Conservation (phyloP, 1,140 invertebrate genomes). For the Bactericera cockerelli region DNA sequence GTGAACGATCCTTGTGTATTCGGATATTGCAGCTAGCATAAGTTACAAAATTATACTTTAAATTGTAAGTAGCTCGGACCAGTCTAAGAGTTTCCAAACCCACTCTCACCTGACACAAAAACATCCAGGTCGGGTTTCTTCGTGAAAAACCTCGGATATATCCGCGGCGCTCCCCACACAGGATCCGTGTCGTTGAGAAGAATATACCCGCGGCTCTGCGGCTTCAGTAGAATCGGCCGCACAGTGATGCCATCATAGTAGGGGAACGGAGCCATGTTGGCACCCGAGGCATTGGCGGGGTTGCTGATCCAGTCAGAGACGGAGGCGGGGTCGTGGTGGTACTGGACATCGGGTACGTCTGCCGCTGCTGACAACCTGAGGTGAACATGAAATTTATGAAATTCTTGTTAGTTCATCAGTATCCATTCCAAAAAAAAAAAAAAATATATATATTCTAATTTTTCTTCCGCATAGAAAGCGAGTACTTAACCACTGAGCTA, state of each 20-base stretch:
- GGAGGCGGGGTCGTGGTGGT: constrained; percentile 36
- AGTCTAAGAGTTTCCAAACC: too few species aligned
- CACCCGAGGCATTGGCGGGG: constrained; percentile 26
- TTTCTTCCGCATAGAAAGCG: too few species aligned
- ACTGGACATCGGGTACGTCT: constrained; percentile 45
- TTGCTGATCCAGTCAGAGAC: constrained; percentile 25
- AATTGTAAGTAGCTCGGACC: too few species aligned
- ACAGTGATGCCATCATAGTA: constrained; percentile 23
- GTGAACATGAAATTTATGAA: too few species aligned
- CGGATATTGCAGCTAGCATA: too few species aligned
- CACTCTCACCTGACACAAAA: constrained; percentile 19
- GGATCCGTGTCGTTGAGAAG: constrained; percentile 35
- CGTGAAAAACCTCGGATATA: constrained; percentile 38
- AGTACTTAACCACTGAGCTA: too few species aligned
- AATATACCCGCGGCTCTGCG: constrained; percentile 33
- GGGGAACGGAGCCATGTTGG: constrained; percentile 23
- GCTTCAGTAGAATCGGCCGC: constrained; percentile 33
- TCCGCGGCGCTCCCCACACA: constrained; percentile 35
- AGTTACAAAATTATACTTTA: too few species aligned
- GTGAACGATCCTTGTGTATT: too few species aligned
- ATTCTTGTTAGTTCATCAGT: too few species aligned
- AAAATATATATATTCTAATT: not conserved
- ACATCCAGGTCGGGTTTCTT: constrained; percentile 18
- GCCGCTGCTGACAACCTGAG: not conserved
- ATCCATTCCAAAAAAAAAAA: not conserved